Base-by-base conservation (phyloP, 2,797 vertebrate species). In the Bradypodion ventrale region DNA sequence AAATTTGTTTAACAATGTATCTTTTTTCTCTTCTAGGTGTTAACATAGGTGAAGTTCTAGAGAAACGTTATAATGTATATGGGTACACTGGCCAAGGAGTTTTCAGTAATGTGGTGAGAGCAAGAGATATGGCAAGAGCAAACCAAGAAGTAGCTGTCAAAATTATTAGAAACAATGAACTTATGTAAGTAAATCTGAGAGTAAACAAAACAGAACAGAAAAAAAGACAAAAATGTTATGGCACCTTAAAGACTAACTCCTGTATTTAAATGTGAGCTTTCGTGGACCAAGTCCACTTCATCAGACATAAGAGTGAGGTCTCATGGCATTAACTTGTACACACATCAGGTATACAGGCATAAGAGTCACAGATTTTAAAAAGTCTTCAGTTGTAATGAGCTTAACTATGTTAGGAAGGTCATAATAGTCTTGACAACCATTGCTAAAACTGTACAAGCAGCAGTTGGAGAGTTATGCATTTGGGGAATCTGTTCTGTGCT, bases 101-200 rank as follows among this genome's bases (percentile, higher is more conserved):
- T 52, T 99, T 99, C 96, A 99, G 99, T 92, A 99, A 99, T 2
- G 99, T 99, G 8, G 97, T 99, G 77, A 94, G 99, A 90, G 99
- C 98, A 93, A 96, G 99, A 91, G 99, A 99, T 93, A 98, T 97
- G 83, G 99, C 98, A 65, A 96, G 98, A 83, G 98, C 98, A 68
- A 99, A 98, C 95, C 99, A 99, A 93, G 99, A 99, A 94, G 99
- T 99, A 90, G 99, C 99, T 0, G 98, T 99, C 85, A 99, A 99
- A 96, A 99, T 99, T 95, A 99, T 99, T 94, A 95, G 99, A 87
- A 99, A 99, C 96, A 99, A 99, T 65, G 99, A 99, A 89, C 98
- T 99, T 91, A 99, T 99, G 99, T 99, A 94, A 97, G 98, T 96
- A 65, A 56, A n/a, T n/a, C n/a, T n/a, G n/a, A n/a, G n/a, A n/a